These are phyloP conservation scores for Lynx canadensis DNA, from an alignment of 2,113 vertebrate species.

Conservation along the genomic window DNA sequence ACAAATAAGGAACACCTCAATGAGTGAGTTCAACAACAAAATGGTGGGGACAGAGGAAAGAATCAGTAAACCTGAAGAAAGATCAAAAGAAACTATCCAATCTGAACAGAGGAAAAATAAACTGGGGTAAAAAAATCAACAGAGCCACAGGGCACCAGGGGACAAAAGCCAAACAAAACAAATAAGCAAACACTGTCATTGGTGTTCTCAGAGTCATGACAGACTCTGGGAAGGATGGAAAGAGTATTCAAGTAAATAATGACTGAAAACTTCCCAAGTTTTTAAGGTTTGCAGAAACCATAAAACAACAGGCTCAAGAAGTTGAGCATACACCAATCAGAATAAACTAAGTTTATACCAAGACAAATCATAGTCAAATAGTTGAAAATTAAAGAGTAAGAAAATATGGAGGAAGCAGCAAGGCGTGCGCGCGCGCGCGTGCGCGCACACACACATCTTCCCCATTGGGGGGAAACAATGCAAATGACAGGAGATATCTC, in stretches of 20 bases:
- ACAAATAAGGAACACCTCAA: background rate
- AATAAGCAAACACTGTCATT: background rate
- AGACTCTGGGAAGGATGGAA: background rate
- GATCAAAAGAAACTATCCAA: background rate
- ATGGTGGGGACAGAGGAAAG: background rate
- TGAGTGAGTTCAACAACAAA: background rate
- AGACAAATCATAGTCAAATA: background rate
- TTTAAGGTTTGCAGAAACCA: background rate
- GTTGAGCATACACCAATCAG: background rate
- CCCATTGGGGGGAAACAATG: background rate
- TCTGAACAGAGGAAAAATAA: background rate
- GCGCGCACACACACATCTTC: background rate
- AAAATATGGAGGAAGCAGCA: background rate
- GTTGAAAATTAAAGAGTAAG: background rate
- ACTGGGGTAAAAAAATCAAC: background rate
- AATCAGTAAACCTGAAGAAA: background rate
- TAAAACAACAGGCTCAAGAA: background rate
- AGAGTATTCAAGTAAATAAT: background rate
- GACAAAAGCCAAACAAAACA: background rate
- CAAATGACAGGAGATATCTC: background rate
- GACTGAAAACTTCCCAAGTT: background rate
- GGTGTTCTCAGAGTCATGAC: background rate
- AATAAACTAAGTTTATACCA: background rate
- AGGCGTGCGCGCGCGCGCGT: rapidly evolving
- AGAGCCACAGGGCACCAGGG: background rate